Conservation (phyloP, 2,797 vertebrate species). For the Mallotus villosus region DNA sequence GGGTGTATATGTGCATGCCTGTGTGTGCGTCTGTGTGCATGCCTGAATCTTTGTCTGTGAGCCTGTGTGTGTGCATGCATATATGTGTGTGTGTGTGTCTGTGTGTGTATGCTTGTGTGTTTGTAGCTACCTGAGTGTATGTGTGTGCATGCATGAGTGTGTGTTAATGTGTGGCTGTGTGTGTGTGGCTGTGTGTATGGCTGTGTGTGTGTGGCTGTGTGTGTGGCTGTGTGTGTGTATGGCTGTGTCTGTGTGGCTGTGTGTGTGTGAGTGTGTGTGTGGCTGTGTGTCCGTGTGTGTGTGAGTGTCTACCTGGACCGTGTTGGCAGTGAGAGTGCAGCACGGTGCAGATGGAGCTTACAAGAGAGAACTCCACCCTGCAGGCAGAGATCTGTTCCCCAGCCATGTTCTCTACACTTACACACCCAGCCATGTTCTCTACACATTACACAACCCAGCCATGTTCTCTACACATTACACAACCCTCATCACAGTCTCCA, state of each 20-base stretch:
- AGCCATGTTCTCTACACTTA: too few relatives aligned
- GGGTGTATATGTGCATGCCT: constrained; percentile 15
- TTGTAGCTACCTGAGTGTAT: constrained; percentile 7
- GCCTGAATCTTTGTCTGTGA: constrained; percentile 15
- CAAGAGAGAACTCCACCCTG: constrained; percentile 72
- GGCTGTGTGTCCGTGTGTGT: constrained; percentile 33
- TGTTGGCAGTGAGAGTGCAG: constrained; percentile 53
- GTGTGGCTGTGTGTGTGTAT: constrained; percentile 11
- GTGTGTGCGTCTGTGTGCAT: not conserved
- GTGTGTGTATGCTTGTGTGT: constrained; percentile 42
- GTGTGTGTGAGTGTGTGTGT: constrained; percentile 11
- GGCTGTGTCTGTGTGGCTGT: constrained; percentile 27
- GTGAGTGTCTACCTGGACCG: constrained; percentile 29
- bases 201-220: constrained; percentile 11
- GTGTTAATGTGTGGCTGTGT: too few relatives aligned
- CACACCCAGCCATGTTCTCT: constrained; percentile 3
- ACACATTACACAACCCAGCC: not conserved
- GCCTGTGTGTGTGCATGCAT: constrained; percentile 15
- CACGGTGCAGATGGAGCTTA: constrained; percentile 74
- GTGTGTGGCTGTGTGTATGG: constrained; percentile 15
- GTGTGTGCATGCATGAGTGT: not conserved
- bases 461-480: too few relatives aligned
- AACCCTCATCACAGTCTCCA: too few relatives aligned
- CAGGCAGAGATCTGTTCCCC: constrained; percentile 62
- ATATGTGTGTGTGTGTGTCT: constrained; percentile 26